Conservation (phyloP, 2,797 vertebrate species). For the Danio choprae region DNA sequence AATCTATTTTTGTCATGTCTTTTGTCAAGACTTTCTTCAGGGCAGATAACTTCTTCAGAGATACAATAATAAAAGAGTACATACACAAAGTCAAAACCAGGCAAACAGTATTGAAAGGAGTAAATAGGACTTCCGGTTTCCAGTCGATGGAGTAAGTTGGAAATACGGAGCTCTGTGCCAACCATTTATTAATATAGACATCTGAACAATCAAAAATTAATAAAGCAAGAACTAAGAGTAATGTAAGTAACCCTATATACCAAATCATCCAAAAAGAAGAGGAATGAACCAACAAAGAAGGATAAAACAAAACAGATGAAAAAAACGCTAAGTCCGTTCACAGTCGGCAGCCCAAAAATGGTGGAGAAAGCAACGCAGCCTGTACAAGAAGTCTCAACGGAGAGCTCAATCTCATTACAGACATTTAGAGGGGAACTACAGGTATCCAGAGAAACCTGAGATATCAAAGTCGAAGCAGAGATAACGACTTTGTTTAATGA, state of each 20-base stretch:
- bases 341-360: not conserved
- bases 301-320: not conserved
- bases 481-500: not conserved
- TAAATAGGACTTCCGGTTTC: not conserved
- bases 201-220: not conserved
- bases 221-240: not conserved
- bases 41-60: too few relatives aligned
- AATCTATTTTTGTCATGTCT: too few relatives aligned
- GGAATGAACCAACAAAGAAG: not conserved
- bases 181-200: not conserved
- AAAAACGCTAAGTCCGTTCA: not conserved
- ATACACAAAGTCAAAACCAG: too few relatives aligned
- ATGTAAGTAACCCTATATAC: not conserved
- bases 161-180: not conserved
- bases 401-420: not conserved
- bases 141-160: not conserved
- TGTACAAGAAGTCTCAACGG: not conserved
- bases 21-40: too few relatives aligned
- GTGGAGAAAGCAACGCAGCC: not conserved
- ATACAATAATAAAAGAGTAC: too few relatives aligned
- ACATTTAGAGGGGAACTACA: not conserved
- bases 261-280: not conserved
- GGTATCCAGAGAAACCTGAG: not conserved
- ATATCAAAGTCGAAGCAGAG: too few relatives aligned
- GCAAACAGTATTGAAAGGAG: too few relatives aligned